These are phyloP conservation scores for Orientallactaga bullata DNA, from an alignment of 2,113 vertebrate species.

Conservation along the genomic window DNA sequence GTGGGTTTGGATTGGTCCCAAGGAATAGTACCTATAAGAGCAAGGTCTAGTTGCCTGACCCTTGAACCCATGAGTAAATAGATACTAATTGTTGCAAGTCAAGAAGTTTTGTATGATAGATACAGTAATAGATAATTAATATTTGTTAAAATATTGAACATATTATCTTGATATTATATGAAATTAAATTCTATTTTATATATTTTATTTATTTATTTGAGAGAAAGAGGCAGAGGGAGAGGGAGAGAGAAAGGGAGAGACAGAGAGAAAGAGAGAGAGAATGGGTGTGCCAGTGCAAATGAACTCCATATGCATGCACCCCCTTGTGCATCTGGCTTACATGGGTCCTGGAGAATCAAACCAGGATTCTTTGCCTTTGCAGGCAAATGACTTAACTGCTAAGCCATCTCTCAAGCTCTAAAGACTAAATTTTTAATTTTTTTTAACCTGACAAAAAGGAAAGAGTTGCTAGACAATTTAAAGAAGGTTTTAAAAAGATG, in stretches of 20 bases:
- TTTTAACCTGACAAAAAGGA: not conserved
- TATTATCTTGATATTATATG: not conserved
- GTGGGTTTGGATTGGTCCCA: not conserved
- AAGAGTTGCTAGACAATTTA: not conserved
- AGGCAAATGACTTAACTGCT: too few species aligned
- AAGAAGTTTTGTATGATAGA: not conserved
- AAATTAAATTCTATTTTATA: slow-evolving; percentile 12
- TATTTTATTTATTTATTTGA: too few species aligned
- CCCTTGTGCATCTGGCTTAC: too few species aligned
- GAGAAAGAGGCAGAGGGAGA: too few species aligned
- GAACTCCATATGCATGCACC: too few species aligned
- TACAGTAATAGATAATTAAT: not conserved
- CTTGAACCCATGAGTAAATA: not conserved
- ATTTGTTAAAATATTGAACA: not conserved
- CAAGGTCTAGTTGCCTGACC: not conserved
- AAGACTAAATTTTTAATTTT: too few species aligned
- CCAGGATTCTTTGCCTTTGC: too few species aligned
- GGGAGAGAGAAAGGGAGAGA: too few species aligned
- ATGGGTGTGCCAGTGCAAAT: too few species aligned
- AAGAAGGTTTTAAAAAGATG: not conserved
- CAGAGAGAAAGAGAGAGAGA: too few species aligned
- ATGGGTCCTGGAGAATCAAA: too few species aligned
- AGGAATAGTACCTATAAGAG: not conserved
- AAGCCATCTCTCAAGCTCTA: too few species aligned
- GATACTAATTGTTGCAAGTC: not conserved